These are phyloP conservation scores for Stenolophus ochropezus DNA, from an alignment of 2,888 invertebrate genomes.

Conservation along the genomic window DNA sequence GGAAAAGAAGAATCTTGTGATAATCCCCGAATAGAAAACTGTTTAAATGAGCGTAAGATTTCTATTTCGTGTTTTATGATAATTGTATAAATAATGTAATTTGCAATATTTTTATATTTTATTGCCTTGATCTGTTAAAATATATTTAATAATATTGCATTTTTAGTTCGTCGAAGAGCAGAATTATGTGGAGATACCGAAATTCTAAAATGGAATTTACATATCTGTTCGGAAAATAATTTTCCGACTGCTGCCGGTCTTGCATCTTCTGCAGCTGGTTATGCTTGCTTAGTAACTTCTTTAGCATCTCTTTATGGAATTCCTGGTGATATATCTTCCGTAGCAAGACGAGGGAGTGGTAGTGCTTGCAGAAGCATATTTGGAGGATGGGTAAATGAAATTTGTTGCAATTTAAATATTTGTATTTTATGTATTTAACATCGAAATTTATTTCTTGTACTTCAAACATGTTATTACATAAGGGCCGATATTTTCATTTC, in stretches of 20 bases:
- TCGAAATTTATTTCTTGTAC: too few species aligned
- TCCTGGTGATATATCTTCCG: constrained; percentile 82
- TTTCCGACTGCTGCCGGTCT: constrained; percentile 99
- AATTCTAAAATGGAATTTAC: constrained; percentile 82
- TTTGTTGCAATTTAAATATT: background rate
- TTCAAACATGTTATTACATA: too few species aligned
- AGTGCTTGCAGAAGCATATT: constrained; percentile 96
- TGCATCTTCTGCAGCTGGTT: constrained; percentile 98
- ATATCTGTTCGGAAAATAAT: constrained; percentile 93
- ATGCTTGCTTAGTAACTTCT: constrained; percentile 92
- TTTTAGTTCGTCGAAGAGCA: constrained; percentile 74
- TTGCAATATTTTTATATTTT: background rate
- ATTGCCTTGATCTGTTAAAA: background rate
- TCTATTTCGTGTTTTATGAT: constrained; percentile 60
- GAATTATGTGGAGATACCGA: constrained; percentile 68
- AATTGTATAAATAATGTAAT: background rate
- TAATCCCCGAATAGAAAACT: constrained; percentile 84
- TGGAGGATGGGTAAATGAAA: constrained; percentile 84
- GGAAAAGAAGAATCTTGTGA: constrained; percentile 85
- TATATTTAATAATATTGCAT: constrained; percentile 46
- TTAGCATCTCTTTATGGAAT: constrained; percentile 85
- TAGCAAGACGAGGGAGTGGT: constrained; percentile 93
- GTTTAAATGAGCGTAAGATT: constrained; percentile 81
- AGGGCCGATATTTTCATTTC: too few species aligned
- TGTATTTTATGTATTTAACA: too few species aligned